Evolutionary conservation across 2,888 invertebrate genomes (phyloP), one percentile per base, ranked within the genome.

Genomic region (Pristionchus maxplancki): DNA sequence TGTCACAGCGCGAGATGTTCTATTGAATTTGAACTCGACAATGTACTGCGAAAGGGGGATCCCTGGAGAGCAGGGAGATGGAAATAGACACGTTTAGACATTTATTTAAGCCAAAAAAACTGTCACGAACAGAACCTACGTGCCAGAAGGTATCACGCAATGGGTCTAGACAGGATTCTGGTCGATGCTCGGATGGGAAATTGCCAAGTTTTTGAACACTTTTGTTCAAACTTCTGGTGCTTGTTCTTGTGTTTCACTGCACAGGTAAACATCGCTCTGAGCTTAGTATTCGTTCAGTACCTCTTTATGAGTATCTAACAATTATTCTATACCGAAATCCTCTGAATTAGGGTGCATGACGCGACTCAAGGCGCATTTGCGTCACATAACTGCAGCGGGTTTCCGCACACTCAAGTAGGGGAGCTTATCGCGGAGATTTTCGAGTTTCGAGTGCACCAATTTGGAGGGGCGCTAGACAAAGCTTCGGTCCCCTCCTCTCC

Each of bases 21-120:
- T 78, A 78, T 78, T 78, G 78, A 78, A 78, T 78, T 78, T 78
- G 44, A 78, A 78, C 78, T n/a, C 71, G 64, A 58, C 71, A 37
- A 71, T 37, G 71, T 71, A 71, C 58, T 58, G 58, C 67, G 67
- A 67, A 44, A 78, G 28, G 44, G 40, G 24, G 44, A 48, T 78
- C 78, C 78, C 78, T 34, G 11, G 71, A 40, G 71, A 20, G 67
- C 13, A 28, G 34, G 40, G 24, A 20, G 40, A 40, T 40, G 40
- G 71, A 74, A 74, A 64, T 64, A 64, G 64, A 9, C 31, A 17
- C 28, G 64, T 64, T 64, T 64, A 15, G 64, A 15, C 1, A 4
- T 31, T 0, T 24, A 58, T n/a, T 58, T 58, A 5, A 24, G n/a
- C 24, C n/a, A 1, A 24, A 5, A 24, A 8, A 58, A 58, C 20